Evolutionary conservation across 2,797 vertebrate genomes (phyloP).

Genomic region (Phrynocephalus guinanensis): DNA sequence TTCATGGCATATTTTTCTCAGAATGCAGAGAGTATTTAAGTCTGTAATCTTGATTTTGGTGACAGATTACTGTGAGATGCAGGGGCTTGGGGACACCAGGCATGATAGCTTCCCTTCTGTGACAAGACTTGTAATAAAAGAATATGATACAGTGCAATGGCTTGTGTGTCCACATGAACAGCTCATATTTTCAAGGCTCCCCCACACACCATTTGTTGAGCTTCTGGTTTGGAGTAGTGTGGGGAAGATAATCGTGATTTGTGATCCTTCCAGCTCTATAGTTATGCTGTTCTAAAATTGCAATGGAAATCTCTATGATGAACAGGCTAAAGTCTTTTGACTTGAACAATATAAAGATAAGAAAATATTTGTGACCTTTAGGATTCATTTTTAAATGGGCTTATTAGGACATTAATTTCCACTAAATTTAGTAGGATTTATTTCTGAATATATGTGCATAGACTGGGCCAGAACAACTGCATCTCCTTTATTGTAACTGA

Average conservation of each 20-base stretch:
- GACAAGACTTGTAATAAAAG: constrained; percentile 21
- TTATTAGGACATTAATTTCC: neutral
- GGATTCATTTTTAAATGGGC: neutral
- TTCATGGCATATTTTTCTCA: constrained; percentile 61
- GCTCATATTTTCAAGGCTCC: neutral
- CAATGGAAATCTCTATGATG: constrained; percentile 35
- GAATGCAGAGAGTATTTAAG: constrained; percentile 57
- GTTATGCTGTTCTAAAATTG: neutral
- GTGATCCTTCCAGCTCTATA: neutral
- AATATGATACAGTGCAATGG: neutral
- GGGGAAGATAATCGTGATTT: constrained; percentile 14
- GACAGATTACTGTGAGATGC: constrained; percentile 52
- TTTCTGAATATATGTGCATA: neutral
- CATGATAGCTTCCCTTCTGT: constrained; percentile 18
- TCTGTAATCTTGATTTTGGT: constrained; percentile 60
- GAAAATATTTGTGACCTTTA: constrained; percentile 56
- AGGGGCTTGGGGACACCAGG: constrained; percentile 10
- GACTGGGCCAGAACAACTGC: constrained; percentile 23
- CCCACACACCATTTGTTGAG: neutral
- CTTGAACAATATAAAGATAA: constrained; percentile 39
- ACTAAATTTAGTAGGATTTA: neutral
- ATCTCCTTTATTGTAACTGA: constrained; percentile 57
- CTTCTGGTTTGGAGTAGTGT: neutral
- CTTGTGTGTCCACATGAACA: neutral
- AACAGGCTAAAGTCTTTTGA: constrained; percentile 24